Base-by-base conservation (phyloP, 2,888 invertebrate species). In the Chirona hameri region DNA sequence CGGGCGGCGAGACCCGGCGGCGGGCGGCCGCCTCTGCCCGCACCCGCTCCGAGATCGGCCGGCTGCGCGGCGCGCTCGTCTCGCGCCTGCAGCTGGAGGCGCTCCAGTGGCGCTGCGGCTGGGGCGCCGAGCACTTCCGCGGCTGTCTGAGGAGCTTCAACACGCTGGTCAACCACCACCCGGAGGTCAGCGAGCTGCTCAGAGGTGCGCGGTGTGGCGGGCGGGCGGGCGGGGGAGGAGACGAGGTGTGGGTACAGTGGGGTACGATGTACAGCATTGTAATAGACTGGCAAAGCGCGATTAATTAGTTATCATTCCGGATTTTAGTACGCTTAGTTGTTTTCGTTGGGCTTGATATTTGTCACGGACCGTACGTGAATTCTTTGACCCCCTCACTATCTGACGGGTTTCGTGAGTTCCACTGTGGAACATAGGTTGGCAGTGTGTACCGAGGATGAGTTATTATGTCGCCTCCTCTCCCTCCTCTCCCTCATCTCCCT, bases 111-210 rank as follows among this genome's bases (percentile, higher is more conserved):
- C 87, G 83, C 76, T 84, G 4, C 83, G 85, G 76, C 84, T 88
- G n/a, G 85, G 86, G 65, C 85, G 89, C 81, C 83, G 93, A 94
- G 86, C 96, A 97, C 87, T 96, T 95, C 86, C 91, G 95, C 86
- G 97, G 96, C n/a, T 96, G 96, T 86, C 89, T 98, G 7, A 93
- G 94, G 86, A 95, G 96, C 84, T 92, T 98, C 79, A 92, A 92
- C 84, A 91, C 93, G 1, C 88, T 97, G 79, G 91, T 92, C 0
- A 90, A 92, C 79, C 93, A 96, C 86, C 94, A 97, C 89, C 90
- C 92, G 0, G 90, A 92, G 82, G 89, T 91, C 84, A 92, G 95
- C 92, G 87, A 89, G 21, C 79, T 72, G 57, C 39, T 55, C 21
- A 82, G 60, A 24, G 80, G 57, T 76, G 52, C 15, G 55, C 24